A percentile compares a stretch with the other conserved stretches of the same genome.
Conservation (phyloP, 2,797 vertebrate genomes). For the Telmatherina bonti region DNA sequence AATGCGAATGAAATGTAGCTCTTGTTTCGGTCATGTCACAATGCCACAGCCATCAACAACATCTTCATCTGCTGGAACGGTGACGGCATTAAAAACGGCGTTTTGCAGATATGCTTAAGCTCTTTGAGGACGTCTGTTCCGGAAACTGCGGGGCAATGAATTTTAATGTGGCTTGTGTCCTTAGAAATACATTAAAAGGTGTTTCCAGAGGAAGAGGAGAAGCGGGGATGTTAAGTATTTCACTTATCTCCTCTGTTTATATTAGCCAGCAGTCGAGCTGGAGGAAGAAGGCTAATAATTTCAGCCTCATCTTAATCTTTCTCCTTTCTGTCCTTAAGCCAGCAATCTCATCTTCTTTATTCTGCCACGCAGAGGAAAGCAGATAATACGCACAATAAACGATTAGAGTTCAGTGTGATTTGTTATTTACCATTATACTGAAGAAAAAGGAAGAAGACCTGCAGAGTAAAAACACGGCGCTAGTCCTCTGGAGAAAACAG, state of each 20-base stretch:
- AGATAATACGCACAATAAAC: conserved; percentile 14
- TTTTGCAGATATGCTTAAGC: conserved; percentile 56
- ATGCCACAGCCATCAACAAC: conserved; percentile 27
- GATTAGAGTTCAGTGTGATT: conserved; percentile 21
- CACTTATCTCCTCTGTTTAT: conserved; percentile 58
- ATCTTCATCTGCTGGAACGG: conserved; percentile 43
- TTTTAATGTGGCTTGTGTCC: conserved; percentile 65
- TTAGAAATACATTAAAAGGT: conserved; percentile 52
- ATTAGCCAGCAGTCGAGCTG: conserved; percentile 44
- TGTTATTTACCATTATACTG: conserved; percentile 33
- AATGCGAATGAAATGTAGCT: conserved; percentile 52
- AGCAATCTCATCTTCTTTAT: conserved; percentile 8
- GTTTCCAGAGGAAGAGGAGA: conserved; percentile 58
- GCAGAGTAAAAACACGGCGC: conserved; percentile 8
- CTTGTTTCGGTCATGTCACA: conserved; percentile 54
- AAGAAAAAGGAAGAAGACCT: conserved; percentile 11
- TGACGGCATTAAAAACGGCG: conserved; percentile 28
- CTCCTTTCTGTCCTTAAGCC: neutral
- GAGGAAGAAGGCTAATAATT: conserved; percentile 29
- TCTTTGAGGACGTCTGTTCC: conserved; percentile 44
- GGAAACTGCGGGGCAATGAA: conserved; percentile 55
- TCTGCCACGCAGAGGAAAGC: conserved; percentile 9
- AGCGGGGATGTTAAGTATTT: conserved; percentile 60
- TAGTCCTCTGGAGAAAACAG: conserved; percentile 40
- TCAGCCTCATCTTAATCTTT: conserved; percentile 9